Conservation (phyloP, 2,797 vertebrate species). For the Telmatherina bonti region DNA sequence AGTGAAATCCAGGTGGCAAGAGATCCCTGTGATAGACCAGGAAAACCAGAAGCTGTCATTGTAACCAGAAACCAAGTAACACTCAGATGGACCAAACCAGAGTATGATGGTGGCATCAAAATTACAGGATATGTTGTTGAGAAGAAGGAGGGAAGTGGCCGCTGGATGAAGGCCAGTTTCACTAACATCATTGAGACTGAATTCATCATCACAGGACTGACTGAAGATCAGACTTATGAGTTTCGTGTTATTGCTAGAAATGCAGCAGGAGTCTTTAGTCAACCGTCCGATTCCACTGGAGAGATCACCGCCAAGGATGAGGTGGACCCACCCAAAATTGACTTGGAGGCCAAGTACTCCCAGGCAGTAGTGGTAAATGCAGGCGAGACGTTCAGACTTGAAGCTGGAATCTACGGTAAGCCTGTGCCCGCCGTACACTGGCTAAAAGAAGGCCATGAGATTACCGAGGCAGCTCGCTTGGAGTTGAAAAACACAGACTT, state of each 20-base stretch:
- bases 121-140: constrained; percentile 97
- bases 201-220: constrained; percentile 93
- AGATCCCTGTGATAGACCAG: constrained; percentile 96
- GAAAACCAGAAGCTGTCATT: constrained; percentile 94
- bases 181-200: constrained; percentile 93
- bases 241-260: constrained; percentile 98
- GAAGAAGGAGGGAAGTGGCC: constrained; percentile 92
- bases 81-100: constrained; percentile 95
- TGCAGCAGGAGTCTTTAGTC: constrained; percentile 91
- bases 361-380: constrained; percentile 92
- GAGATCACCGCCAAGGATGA: constrained; percentile 96
- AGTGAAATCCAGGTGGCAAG: constrained; percentile 94
- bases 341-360: constrained; percentile 93
- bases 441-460: constrained; percentile 89
- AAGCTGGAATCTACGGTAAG: constrained; percentile 91
- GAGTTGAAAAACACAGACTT: constrained; percentile 96
- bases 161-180: constrained; percentile 99
- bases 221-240: constrained; percentile 94
- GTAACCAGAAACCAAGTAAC: constrained; percentile 94
- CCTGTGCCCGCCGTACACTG: constrained; percentile 92
- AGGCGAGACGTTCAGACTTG: constrained; percentile 93
- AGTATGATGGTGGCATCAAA: constrained; percentile 94
- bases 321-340: constrained; percentile 94
- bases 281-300: constrained; percentile 96
- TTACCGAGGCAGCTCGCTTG: constrained; percentile 89